Base-by-base conservation (phyloP, 2,888 invertebrate species). In the Lucinisca nassula region DNA sequence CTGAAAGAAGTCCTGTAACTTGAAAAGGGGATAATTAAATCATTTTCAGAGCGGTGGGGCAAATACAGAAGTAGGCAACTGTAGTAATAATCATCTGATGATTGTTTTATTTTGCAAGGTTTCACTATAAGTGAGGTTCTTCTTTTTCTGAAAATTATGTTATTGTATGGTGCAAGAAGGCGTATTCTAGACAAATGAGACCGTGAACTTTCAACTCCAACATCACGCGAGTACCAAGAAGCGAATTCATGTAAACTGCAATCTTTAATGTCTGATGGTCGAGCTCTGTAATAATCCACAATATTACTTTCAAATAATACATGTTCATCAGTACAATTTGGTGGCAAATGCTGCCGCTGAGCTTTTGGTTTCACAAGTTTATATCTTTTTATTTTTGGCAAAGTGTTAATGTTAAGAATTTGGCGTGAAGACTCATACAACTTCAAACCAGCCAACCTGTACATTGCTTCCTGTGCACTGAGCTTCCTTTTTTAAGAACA, bases 1-100 rank as follows among this genome's bases (percentile, higher is more conserved):
- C 77, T 45, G 58, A 89, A 89, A 45, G 82, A 81, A 72, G 78
- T 82, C 49, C 40, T 58, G 14, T 86, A 84, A 8, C 67, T 67
- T 24, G 35, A 2, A 82, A 35, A 85, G 17, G 55, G 24, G 30
- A 38, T 21, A 45, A 84, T 21, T n/a, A 86, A 55, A 27, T 58
- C 24, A 24, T 27, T 55, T 76, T 86, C 84, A 79, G 75, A 35
- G 32, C 82, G 37, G 67, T 82, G 79, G 58, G 86, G 89, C 27
- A 84, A 75, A 75, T 84, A 75, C 21, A 84, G 61, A 38, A 89
- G n/a, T 14, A 84, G 37, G 14, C 84, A 35, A 49, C 61, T 61
- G 61, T 61, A 61, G 30, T 12, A 61, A 30, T 30, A 61, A 61
- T 61, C 61, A 30, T 61, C 61, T 30, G 61, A 30, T 30, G 32